Conservation (phyloP, 2,888 invertebrate species). For the Azorinus chamasolen region DNA sequence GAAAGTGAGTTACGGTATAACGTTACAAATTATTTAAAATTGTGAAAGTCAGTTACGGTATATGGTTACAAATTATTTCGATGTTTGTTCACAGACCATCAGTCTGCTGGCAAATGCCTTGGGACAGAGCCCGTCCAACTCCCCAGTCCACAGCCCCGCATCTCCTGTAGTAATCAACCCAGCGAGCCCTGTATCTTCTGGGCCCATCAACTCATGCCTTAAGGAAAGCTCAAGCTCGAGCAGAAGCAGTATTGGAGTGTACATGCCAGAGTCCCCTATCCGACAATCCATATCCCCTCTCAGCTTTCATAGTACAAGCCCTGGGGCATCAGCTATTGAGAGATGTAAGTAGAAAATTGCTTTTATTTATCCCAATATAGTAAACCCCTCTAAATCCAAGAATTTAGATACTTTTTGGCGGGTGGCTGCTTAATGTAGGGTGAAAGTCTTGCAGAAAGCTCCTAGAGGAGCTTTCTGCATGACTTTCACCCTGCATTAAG, state of each 20-base stretch:
- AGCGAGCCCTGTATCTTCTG: constrained; percentile 6
- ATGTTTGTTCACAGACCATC: constrained; percentile 32
- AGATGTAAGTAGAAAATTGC: constrained; percentile 37
- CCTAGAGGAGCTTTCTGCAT: too few relatives aligned
- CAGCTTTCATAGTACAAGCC: constrained; percentile 2
- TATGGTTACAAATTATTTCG: too few relatives aligned
- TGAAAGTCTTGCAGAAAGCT: too few relatives aligned
- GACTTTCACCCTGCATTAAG: neutral
- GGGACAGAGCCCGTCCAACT: constrained; percentile 26
- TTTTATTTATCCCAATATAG: neutral
- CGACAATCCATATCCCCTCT: constrained; percentile 17
- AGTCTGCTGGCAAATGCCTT: constrained; percentile 49
- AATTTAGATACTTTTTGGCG: too few relatives aligned
- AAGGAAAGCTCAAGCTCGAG: too few relatives aligned
- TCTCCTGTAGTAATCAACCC: constrained; percentile 26
- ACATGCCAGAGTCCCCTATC: constrained; percentile 33
- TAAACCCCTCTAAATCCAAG: too few relatives aligned
- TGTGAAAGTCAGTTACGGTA: too few relatives aligned
- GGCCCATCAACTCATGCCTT: neutral
- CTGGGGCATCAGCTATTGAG: constrained; percentile 36
- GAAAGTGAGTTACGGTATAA: too few relatives aligned
- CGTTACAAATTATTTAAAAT: too few relatives aligned
- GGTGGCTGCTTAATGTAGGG: too few relatives aligned
- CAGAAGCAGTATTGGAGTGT: neutral
- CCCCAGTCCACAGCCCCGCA: constrained; percentile 13